phyloP scores from a whole-genome alignment of 2,113 vertebrate genomes.

The Vanacampus margaritifer region DNA sequence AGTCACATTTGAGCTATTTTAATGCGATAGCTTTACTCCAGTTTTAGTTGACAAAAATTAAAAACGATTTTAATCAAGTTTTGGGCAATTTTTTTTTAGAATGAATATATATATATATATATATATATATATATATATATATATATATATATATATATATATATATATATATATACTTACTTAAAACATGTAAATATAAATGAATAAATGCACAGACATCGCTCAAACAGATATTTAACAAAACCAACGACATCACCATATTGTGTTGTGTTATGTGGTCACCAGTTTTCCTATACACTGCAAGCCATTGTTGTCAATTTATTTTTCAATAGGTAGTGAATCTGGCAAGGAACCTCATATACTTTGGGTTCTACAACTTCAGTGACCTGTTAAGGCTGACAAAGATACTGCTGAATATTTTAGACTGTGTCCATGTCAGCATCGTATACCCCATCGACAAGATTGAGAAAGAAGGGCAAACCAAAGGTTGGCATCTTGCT shows the following conservation, averaged over 20 bases:
- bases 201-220: neutral
- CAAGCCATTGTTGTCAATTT: neutral
- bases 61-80: no score
- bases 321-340: constrained; percentile 85
- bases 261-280: neutral
- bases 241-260: no score
- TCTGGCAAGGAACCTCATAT: constrained; percentile 96
- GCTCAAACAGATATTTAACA: neutral
- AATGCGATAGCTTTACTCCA: no score
- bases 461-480: constrained; percentile 91
- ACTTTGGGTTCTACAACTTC: constrained; percentile 99
- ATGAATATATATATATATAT: no score
- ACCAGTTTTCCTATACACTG: neutral
- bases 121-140: no score
- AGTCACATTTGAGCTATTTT: no score
- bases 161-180: no score
- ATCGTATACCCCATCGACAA: constrained; percentile 91
- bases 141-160: no score
- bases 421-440: constrained; percentile 95
- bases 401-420: constrained; percentile 93
- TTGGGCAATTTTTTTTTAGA: no score
- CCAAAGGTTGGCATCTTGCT: constrained; percentile 76
- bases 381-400: constrained; percentile 93
- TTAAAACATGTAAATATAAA: no score
- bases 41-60: no score